Evolutionary conservation across 2,888 invertebrate species (phyloP).

Genomic region (Molorchus minor): DNA sequence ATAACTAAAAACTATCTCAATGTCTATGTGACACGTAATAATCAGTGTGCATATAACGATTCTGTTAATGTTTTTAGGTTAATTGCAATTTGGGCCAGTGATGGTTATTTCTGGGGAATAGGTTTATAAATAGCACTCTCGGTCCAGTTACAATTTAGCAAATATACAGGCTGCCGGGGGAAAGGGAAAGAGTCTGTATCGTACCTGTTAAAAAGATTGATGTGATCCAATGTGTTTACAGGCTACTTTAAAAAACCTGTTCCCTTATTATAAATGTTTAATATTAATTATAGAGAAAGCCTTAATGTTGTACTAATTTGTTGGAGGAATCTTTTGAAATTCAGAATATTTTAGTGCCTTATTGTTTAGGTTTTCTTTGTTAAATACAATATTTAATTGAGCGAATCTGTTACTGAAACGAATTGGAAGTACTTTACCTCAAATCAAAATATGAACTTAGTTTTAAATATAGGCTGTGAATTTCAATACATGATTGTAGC

Average conservation of each 20-base stretch:
- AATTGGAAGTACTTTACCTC: constrained; percentile 29
- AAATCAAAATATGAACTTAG: constrained; percentile 28
- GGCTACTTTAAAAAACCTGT: too few species aligned
- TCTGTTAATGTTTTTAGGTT: background rate
- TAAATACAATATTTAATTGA: constrained; percentile 18
- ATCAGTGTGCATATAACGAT: background rate
- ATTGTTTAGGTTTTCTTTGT: constrained; percentile 19
- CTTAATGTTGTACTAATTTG: constrained; percentile 26
- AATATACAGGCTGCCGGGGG: too few species aligned
- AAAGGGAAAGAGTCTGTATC: constrained; percentile 1
- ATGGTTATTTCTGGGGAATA: background rate
- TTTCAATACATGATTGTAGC: constrained; percentile 19
- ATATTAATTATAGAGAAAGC: too few species aligned
- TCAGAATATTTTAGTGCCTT: constrained; percentile 31
- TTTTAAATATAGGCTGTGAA: constrained; percentile 22
- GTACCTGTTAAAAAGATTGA: too few species aligned
- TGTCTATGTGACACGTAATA: background rate
- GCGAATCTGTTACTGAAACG: constrained; percentile 11
- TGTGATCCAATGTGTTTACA: too few species aligned
- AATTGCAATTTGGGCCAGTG: background rate
- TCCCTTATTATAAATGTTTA: too few species aligned
- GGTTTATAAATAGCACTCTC: too few species aligned
- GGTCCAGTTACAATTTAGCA: too few species aligned
- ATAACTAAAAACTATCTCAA: constrained; percentile 11
- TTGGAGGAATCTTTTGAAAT: constrained; percentile 19